These are phyloP conservation scores for Philaethria dido DNA, from an alignment of 2,888 invertebrate species.

Conservation along the genomic window DNA sequence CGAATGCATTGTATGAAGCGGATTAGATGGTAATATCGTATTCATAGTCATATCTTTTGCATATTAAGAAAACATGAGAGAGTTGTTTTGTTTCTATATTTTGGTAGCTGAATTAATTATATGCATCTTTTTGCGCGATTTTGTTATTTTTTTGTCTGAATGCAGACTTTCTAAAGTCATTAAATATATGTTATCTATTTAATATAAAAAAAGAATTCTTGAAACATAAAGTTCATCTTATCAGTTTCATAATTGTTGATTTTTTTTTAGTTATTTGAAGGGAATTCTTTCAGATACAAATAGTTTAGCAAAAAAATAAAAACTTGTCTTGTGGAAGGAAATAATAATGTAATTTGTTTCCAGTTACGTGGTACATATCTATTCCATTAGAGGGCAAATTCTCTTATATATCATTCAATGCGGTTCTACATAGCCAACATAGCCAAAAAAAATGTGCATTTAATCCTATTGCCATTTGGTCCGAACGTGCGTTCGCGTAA, in stretches of 20 bases:
- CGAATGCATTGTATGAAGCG: not conserved
- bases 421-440: not conserved
- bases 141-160: too few relatives aligned
- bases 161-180: too few relatives aligned
- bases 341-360: not conserved
- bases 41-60: too few relatives aligned
- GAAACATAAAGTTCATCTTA: too few relatives aligned
- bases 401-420: not conserved
- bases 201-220: too few relatives aligned
- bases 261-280: not conserved
- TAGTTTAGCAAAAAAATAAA: not conserved
- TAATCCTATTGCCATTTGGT: slow-evolving; percentile 1
- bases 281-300: not conserved
- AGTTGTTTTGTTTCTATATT: not conserved
- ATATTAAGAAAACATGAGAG: not conserved
- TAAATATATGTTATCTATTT: too few relatives aligned
- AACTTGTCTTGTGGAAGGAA: too few relatives aligned
- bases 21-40: not conserved
- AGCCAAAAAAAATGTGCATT: not conserved
- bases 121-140: too few relatives aligned
- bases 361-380: not conserved
- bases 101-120: too few relatives aligned
- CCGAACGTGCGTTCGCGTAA: slow-evolving; percentile 9
- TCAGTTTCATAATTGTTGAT: too few relatives aligned
- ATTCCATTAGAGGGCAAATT: not conserved